phyloP scores from a whole-genome alignment of 2,797 vertebrate species.

The Arnoldichthys spilopterus region DNA sequence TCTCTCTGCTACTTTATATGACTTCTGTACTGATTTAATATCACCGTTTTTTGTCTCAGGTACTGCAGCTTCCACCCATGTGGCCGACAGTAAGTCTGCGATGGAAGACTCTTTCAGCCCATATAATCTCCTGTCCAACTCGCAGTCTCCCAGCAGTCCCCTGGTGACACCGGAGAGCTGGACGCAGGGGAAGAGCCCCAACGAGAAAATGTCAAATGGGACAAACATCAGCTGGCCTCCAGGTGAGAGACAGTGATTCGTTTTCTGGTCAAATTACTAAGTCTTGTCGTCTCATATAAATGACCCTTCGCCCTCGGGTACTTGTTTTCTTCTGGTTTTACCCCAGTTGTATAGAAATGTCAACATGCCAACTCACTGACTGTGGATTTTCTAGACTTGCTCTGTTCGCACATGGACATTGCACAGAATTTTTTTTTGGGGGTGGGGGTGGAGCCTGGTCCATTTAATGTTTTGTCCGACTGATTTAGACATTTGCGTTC shows the following conservation, averaged over 20 bases:
- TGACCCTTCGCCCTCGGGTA: too few species aligned
- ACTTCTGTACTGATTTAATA: background rate
- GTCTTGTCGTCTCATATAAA: too few species aligned
- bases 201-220: slow-evolving; percentile 95
- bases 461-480: too few species aligned
- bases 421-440: too few species aligned
- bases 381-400: too few species aligned
- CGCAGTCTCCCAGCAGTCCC: slow-evolving; percentile 90
- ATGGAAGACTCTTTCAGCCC: slow-evolving; percentile 95
- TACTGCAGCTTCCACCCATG: slow-evolving; percentile 90
- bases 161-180: slow-evolving; percentile 93
- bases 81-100: slow-evolving; percentile 88
- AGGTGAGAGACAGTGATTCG: slow-evolving; percentile 73
- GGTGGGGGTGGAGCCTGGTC: too few species aligned
- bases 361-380: too few species aligned
- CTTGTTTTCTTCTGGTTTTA: too few species aligned
- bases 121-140: slow-evolving; percentile 92
- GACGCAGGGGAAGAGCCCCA: slow-evolving; percentile 93
- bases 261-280: background rate
- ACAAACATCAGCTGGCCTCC: slow-evolving; percentile 98
- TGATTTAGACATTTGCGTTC: too few species aligned
- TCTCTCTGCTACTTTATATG: slow-evolving; percentile 2
- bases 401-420: too few species aligned
- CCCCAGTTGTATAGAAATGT: too few species aligned
- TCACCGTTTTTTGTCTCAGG: slow-evolving; percentile 69